Evolutionary conservation across 2,888 invertebrate species (phyloP), one percentile per base, ranked within the genome.

Genomic region (Muschampia plurimacula): DNA sequence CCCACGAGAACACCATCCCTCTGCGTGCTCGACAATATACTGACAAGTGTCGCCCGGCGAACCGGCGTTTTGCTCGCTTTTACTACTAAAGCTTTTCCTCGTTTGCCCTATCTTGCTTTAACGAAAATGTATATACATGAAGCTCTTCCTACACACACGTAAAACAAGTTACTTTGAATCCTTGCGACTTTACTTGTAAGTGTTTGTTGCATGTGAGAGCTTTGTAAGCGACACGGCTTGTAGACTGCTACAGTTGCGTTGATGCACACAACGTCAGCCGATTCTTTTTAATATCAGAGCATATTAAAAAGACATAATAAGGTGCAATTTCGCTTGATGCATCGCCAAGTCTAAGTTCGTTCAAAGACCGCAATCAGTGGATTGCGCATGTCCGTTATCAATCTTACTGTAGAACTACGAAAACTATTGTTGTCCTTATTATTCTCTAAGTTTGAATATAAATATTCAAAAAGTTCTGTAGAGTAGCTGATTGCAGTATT

Each of bases 361-460:
- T 88, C 85, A 83, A 80, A 82, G 81, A 85, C 80, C 79, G 77
- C 77, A 76, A 75, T 79, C 82, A 77, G 79, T 75, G 82, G 82
- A 86, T 84, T 90, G 93, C 93, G 93, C 93, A 93, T 92, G 93
- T 87, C 89, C 85, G 86, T 85, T 86, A 86, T 87, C 86, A 86
- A 84, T 89, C 85, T 86, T 84, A 79, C 85, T 82, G 83, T 83
- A 83, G 84, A 89, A 91, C 88, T 87, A 89, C 83, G 87, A 88
- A 84, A 91, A 89, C 89, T 92, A 90, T 86, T 84, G 89, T 86
- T 80, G 83, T 93, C 93, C 90, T 88, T 92, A 86, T 92, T 91
- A 83, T 87, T 80, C 87, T 83, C 82, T 77, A 85, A 87, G 82
- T 89, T 88, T 85, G 80, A 75, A 77, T 79, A 79, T 79, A 77